phyloP scores from a whole-genome alignment of 1,140 invertebrate genomes.

The Brachionus angularis region DNA sequence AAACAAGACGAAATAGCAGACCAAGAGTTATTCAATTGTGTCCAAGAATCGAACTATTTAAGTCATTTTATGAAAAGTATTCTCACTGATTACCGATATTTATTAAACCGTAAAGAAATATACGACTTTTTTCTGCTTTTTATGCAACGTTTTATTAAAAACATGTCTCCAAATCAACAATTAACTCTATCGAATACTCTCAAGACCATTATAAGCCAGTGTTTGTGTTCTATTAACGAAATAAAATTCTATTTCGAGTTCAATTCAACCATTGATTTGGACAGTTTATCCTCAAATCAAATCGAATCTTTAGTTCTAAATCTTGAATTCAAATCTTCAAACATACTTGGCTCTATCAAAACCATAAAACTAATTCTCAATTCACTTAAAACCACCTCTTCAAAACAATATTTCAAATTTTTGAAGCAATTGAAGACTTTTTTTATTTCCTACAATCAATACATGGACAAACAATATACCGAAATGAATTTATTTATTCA shows the following conservation, averaged over 20 bases:
- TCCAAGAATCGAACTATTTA: background rate
- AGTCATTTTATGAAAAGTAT: background rate
- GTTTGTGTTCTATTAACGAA: constrained; percentile 17
- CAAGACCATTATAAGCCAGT: background rate
- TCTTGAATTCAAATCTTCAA: background rate
- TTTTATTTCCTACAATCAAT: background rate
- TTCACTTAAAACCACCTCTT: no score
- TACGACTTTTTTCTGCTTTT: background rate
- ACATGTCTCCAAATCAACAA: background rate
- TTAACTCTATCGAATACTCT: no score
- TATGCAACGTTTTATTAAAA: background rate
- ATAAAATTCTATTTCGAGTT: constrained; percentile 34
- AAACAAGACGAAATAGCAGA: background rate
- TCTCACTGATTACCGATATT: constrained; percentile 14
- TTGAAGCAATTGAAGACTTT: constrained; percentile 20
- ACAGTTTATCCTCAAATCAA: no score
- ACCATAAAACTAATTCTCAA: background rate
- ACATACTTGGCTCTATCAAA: background rate
- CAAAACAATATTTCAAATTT: constrained; percentile 8
- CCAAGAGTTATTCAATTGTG: background rate
- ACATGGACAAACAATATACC: background rate
- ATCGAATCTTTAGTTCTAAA: background rate
- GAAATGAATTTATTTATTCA: background rate
- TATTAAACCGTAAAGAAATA: background rate
- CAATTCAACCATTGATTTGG: background rate